Percentiles rank a stretch among this genome's conserved stretches.
These are phyloP conservation scores for Branchellion lobata DNA, from an alignment of 2,888 invertebrate species.

Conservation along the genomic window DNA sequence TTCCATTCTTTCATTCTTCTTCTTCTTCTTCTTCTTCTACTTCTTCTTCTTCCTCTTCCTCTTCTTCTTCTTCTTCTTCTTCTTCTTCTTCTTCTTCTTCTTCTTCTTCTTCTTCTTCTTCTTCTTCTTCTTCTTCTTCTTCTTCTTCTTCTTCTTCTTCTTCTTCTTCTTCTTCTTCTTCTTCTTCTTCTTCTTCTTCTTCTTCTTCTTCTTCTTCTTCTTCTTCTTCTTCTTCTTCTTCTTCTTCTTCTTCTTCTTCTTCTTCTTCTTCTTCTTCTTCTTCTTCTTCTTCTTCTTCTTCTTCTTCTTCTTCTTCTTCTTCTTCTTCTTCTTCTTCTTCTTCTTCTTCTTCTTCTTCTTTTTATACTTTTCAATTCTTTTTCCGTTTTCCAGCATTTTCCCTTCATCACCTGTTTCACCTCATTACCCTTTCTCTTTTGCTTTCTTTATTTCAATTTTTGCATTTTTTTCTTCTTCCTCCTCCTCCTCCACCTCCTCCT, in stretches of 20 bases:
- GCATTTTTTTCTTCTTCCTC: not conserved
- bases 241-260: not conserved
- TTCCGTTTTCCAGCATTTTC: not conserved
- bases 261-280: not conserved
- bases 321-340: not conserved
- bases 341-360: constrained; percentile 9
- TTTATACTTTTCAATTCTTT: not conserved
- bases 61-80: no score
- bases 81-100: constrained; percentile 9
- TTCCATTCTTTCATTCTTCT: not conserved
- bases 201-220: constrained; percentile 10
- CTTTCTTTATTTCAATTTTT: not conserved
- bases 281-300: not conserved
- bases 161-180: no score
- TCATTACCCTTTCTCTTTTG: not conserved
- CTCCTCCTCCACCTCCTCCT: not conserved
- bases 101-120: no score
- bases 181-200: no score
- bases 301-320: not conserved
- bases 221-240: constrained; percentile 2
- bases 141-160: constrained; percentile 9
- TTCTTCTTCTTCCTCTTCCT: constrained; percentile 4
- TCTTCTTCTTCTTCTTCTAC: not conserved
- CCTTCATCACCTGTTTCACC: no score
- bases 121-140: constrained; percentile 9